A percentile compares a stretch with the other conserved stretches of the same genome.
These are phyloP conservation scores for Macroramphosus scolopax DNA, from an alignment of 2,797 vertebrate genomes.

Conservation along the genomic window DNA sequence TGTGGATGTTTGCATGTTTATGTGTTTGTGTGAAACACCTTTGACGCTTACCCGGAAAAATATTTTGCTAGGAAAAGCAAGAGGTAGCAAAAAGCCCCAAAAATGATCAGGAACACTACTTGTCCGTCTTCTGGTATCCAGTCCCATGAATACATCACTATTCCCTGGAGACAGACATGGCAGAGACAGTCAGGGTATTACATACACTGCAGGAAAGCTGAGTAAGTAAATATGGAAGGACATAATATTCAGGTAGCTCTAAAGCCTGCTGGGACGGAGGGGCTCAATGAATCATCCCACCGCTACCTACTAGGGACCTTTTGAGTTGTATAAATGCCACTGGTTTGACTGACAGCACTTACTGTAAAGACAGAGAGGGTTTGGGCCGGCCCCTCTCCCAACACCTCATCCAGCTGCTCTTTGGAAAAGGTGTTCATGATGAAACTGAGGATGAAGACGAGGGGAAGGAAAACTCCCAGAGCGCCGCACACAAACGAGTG, in stretches of 20 bases:
- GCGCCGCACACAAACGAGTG: constrained; percentile 73
- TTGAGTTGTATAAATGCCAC: too few species aligned
- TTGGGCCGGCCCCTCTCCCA: constrained; percentile 67
- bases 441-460: constrained; percentile 76
- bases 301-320: too few species aligned
- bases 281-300: too few species aligned
- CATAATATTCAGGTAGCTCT: too few species aligned
- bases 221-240: not conserved
- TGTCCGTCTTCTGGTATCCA: constrained; percentile 82
- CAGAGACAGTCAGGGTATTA: constrained; percentile 19
- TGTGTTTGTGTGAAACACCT: not conserved
- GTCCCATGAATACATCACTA: constrained; percentile 76
- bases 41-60: constrained; percentile 73
- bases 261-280: too few species aligned
- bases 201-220: not conserved
- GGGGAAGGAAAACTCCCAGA: constrained; percentile 74
- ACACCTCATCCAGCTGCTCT: constrained; percentile 68
- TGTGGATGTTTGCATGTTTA: too few species aligned
- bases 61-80: constrained; percentile 75
- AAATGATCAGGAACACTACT: constrained; percentile 71
- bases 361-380: constrained; percentile 57
- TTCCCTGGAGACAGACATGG: constrained; percentile 56
- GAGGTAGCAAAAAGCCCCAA: constrained; percentile 75
- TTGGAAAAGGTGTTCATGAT: constrained; percentile 67
- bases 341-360: constrained; percentile 25